Evolutionary conservation across 2,797 vertebrate genomes (phyloP).

Genomic region (Furcifer pardalis): DNA sequence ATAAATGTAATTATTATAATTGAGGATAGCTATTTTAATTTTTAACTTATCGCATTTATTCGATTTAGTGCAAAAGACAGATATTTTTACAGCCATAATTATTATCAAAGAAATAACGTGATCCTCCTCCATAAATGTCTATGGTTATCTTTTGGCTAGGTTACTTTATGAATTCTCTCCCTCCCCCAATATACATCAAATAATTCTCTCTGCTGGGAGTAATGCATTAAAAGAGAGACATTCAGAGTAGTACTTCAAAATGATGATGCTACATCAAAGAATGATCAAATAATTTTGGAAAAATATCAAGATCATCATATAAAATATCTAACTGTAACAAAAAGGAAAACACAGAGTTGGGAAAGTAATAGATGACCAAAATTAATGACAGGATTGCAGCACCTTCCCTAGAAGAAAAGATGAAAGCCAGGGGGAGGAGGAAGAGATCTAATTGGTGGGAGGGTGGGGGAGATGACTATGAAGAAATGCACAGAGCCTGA

Average conservation of each 20-base stretch:
- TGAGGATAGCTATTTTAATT: slow-evolving; percentile 36
- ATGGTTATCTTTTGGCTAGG: slow-evolving; percentile 31
- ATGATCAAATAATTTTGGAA: not conserved
- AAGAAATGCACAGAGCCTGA: not conserved
- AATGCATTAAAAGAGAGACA: slow-evolving; percentile 40
- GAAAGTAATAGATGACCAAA: not conserved
- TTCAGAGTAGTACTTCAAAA: not conserved
- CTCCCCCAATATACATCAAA: slow-evolving; percentile 34
- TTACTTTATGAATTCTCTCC: not conserved
- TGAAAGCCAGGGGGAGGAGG: too few relatives aligned
- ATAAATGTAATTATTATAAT: slow-evolving; percentile 43
- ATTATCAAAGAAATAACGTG: slow-evolving; percentile 39
- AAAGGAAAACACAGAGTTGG: not conserved
- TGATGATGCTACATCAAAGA: slow-evolving; percentile 14
- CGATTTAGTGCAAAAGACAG: slow-evolving; percentile 50
- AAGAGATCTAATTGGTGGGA: too few relatives aligned
- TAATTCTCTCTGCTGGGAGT: not conserved
- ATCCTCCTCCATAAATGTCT: slow-evolving; percentile 37
- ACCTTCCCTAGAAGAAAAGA: not conserved
- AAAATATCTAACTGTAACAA: not conserved
- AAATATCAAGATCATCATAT: rapidly evolving
- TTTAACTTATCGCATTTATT: slow-evolving; percentile 54
- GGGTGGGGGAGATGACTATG: too few relatives aligned
- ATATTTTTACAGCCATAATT: slow-evolving; percentile 33
- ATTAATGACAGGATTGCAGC: not conserved